These are phyloP conservation scores for Agrochola lychnidis DNA, from an alignment of 2,888 invertebrate genomes.

Conservation along the genomic window DNA sequence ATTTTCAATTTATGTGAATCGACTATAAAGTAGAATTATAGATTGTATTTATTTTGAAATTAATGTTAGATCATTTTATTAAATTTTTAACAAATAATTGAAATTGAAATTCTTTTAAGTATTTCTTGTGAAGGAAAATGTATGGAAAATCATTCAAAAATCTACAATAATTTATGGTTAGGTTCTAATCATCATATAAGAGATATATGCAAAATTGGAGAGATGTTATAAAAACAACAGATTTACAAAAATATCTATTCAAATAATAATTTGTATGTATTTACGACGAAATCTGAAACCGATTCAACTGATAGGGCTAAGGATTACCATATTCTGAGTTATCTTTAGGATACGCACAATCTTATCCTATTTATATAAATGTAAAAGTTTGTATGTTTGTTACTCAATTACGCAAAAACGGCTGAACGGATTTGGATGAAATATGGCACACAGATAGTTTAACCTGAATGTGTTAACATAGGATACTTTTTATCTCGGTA, in stretches of 20 bases:
- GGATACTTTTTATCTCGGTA: neutral
- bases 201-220: neutral
- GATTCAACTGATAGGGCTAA: constrained; percentile 10
- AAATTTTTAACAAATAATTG: neutral
- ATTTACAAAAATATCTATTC: constrained; percentile 34
- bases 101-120: neutral
- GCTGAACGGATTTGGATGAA: neutral
- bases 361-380: neutral
- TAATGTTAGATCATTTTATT: neutral
- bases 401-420: neutral
- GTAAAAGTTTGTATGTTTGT: neutral
- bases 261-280: constrained; percentile 19
- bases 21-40: constrained; percentile 3
- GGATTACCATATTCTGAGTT: neutral
- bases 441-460: neutral
- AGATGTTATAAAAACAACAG: constrained; percentile 22
- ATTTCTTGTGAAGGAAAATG: neutral
- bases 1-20: neutral
- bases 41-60: neutral
- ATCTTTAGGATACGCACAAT: constrained; percentile 4
- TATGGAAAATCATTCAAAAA: constrained; percentile 20
- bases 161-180: neutral
- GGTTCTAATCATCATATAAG: neutral
- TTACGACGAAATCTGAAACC: constrained; percentile 10
- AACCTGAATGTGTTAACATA: neutral